Evolutionary conservation across 2,113 vertebrate genomes (phyloP), one percentile per base, ranked within the genome.

Genomic region (Corynorhinus townsendii): DNA sequence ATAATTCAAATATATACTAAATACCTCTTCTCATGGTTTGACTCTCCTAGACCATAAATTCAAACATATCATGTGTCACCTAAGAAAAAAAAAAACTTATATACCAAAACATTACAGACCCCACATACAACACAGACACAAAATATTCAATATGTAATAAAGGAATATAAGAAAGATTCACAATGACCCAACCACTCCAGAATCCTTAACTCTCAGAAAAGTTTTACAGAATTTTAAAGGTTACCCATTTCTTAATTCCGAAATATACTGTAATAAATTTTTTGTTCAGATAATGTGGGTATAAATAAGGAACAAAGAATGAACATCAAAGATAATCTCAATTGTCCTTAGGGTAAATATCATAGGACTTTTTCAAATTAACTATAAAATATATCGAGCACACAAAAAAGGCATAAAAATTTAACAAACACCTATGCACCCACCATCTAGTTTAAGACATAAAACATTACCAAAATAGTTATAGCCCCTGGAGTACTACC

Each of bases 1-100:
- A 91, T 62, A 19, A 89, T 72, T 93, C 45, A 93, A 94, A 95
- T 47, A 80, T 45, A 86, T n/a, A 72, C 73, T 52, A 72, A 86
- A 52, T 43, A 92, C 45, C 43, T 93, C 84, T 90, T 52, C 6
- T 5, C 90, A 93, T 88, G 24, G 28, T 79, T 5, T 92, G 45
- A 75, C 52, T 87, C 83, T 33, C 52, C 62, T 86, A 89, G 6
- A 47, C 59, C 89, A 94, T 87, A 81, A 95, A 86, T 75, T 81
- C 35, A 83, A 90, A 90, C 1, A 33, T 83, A 82, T 26, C n/a
- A 81, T 28, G 28, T 73, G 22, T 73, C 28, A 88, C 75, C 43
- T 33, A 15, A 91, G 66, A 73, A 38, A 77, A 95, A 92, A 92
- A 40, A 92, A 86, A 95, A 38, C 40, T 83, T 43, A 75, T 14